Base-by-base conservation (phyloP, 2,888 invertebrate genomes). In the Linyphia triangularis region DNA sequence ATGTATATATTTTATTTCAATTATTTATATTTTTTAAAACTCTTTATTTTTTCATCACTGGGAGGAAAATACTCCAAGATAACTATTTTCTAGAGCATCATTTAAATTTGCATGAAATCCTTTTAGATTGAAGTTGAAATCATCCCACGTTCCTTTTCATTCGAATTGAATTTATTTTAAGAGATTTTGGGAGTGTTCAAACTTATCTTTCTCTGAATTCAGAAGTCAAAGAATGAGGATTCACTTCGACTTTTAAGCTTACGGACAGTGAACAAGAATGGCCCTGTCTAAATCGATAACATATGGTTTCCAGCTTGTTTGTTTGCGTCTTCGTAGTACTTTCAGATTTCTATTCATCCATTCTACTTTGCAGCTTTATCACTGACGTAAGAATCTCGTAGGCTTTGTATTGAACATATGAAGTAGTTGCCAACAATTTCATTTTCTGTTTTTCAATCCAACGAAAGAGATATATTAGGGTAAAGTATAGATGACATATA, bases 241-340 rank as follows among this genome's bases (percentile, higher is more conserved):
- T 51, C n/a, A n/a, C n/a, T 13, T 16, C 51, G 51, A 51, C 51
- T 51, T 13, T 16, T 5, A 51, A 51, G n/a, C 16, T 51, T n/a
- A 51, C 1, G n/a, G 16, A 0, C 5, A 51, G 51, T 16, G n/a
- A n/a, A 51, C 51, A 51, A 13, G 51, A 51, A 51, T 51, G n/a
- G n/a, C n/a, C n/a, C 16, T 51, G 13, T 51, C n/a, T 13, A n/a
- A 51, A 51, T 51, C 51, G 51, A 51, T n/a, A 51, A 51, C 13
- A 51, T 51, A 51, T 51, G 51, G 51, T 51, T 51, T 51, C 51
- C 51, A n/a, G n/a, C 51, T n/a, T n/a, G 51, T 51, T 51, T n/a
- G 51, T 51, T 51, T 16, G 16, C 13, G 51, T 16, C 13, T n/a
- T 51, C n/a, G 51, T 51, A n/a, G n/a, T 51, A 51, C 16, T n/a